Evolutionary conservation across 1,140 invertebrate species (phyloP).

Genomic region (Oncopeltus fasciatus): DNA sequence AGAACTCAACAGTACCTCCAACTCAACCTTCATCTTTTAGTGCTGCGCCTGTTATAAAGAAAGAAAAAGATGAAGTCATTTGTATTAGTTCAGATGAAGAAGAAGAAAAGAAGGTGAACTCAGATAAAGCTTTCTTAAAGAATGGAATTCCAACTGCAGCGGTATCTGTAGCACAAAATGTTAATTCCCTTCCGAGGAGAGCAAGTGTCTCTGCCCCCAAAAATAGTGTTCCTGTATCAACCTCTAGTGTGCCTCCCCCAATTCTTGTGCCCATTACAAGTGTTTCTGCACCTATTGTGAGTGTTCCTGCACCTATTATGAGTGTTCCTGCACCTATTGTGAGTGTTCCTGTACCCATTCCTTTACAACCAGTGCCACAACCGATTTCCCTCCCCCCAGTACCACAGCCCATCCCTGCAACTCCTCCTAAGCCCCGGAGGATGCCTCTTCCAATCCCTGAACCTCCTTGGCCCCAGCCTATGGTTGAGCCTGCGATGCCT

Average conservation of each 20-base stretch:
- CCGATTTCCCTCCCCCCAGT: neutral
- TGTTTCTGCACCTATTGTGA: neutral
- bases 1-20: neutral
- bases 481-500: neutral
- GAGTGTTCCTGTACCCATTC: neutral
- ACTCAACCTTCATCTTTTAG: neutral
- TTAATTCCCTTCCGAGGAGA: neutral
- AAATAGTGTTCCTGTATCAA: neutral
- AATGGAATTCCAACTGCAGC: neutral
- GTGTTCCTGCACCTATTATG: neutral
- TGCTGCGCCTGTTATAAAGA: neutral
- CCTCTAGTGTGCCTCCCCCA: neutral
- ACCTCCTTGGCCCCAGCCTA: neutral
- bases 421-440: neutral
- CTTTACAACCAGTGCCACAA: neutral
- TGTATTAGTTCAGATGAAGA: slow-evolving; percentile 8
- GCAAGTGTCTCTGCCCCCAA: too few relatives aligned
- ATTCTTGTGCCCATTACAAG: neutral
- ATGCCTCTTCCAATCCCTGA: neutral
- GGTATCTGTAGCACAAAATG: neutral
- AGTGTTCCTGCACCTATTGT: neutral
- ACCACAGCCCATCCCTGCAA: neutral
- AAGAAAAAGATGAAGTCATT: slow-evolving; percentile 9
- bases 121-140: too few relatives aligned
- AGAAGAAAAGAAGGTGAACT: too few relatives aligned